phyloP scores from a whole-genome alignment of 2,113 vertebrate genomes.

The Sitta europaea region DNA sequence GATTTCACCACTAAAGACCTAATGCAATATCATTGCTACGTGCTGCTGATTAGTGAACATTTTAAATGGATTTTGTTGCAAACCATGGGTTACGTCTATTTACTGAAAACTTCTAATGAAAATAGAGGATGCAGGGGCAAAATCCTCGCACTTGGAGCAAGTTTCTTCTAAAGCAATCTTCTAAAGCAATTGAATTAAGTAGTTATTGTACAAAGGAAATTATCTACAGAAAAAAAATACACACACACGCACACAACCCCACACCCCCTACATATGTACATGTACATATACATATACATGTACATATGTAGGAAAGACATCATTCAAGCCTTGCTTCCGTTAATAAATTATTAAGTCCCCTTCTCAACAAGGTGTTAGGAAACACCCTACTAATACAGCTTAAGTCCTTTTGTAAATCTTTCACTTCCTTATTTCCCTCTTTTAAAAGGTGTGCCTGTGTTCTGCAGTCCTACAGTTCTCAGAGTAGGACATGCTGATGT shows the following conservation, averaged over 20 bases:
- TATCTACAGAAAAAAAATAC: not conserved
- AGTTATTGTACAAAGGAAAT: not conserved
- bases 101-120: not conserved
- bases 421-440: not conserved
- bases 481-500: rapidly evolving
- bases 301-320: not conserved
- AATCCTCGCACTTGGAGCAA: not conserved
- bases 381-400: not conserved
- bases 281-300: rapidly evolving
- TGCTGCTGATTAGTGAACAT: not conserved
- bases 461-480: not conserved
- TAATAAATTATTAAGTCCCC: not conserved
- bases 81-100: not conserved
- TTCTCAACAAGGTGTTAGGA: not conserved
- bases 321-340: not conserved
- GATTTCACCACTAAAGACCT: not conserved
- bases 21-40: not conserved
- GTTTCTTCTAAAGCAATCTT: not conserved
- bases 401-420: not conserved
- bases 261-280: too few relatives aligned
- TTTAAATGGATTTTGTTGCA: not conserved
- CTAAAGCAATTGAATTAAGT: not conserved
- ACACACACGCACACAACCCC: rapidly evolving
- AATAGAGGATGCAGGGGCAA: not conserved
- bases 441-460: not conserved